Percentiles rank a stretch among this genome's conserved stretches.
phyloP scores from a whole-genome alignment of 2,113 vertebrate species.

The Lethenteron camtschaticum region DNA sequence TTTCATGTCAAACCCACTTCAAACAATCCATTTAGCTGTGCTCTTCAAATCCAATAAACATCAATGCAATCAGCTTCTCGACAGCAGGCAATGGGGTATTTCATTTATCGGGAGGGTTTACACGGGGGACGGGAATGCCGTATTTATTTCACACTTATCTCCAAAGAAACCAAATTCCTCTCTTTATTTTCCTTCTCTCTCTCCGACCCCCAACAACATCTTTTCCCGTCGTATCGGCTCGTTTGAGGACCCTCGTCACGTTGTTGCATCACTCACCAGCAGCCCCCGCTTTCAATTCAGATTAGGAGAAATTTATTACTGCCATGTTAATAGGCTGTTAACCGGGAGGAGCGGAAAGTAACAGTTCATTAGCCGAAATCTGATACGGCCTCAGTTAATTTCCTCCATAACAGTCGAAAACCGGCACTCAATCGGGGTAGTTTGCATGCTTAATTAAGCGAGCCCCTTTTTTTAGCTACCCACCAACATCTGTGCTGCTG shows the following conservation, averaged over 20 bases:
- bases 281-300: neutral
- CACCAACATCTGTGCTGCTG: conserved; percentile 85
- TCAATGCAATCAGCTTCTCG: no score
- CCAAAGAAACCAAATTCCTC: no score
- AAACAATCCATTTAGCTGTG: no score
- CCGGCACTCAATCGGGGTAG: conserved; percentile 75
- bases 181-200: no score
- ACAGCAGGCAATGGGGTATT: no score
- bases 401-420: conserved; percentile 13
- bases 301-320: conserved; percentile 5
- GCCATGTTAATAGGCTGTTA: conserved; percentile 6
- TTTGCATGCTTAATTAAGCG: conserved; percentile 99
- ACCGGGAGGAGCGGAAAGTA: conserved; percentile 3
- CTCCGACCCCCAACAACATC: no score
- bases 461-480: conserved; percentile 24
- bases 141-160: no score
- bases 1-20: no score
- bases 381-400: conserved; percentile 59
- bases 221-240: no score
- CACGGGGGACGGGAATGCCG: no score
- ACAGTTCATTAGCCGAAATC: conserved; percentile 60
- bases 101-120: no score
- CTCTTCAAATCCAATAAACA: no score
- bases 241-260: neutral
- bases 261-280: neutral